These are phyloP conservation scores for Polyergus mexicanus DNA, from an alignment of 1,140 invertebrate species.

Conservation along the genomic window DNA sequence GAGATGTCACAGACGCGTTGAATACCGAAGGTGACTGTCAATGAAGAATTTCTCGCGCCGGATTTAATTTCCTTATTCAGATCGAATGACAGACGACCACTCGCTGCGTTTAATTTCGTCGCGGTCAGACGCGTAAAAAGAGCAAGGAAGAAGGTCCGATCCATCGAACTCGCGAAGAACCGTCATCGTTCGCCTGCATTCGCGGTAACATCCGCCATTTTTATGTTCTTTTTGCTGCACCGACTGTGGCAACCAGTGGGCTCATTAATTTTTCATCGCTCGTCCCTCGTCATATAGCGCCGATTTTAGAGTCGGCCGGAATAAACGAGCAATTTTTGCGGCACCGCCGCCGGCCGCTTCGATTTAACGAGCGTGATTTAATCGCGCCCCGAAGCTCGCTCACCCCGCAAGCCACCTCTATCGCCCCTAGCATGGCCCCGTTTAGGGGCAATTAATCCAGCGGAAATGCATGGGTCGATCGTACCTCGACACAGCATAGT, in stretches of 20 bases:
- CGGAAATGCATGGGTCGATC: slow-evolving; percentile 57
- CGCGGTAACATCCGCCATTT: not conserved
- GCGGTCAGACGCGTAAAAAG: slow-evolving; percentile 19
- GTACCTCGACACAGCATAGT: slow-evolving; percentile 49
- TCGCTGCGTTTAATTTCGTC: slow-evolving; percentile 53
- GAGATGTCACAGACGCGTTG: slow-evolving; percentile 18
- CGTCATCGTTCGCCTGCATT: slow-evolving; percentile 7
- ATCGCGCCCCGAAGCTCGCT: slow-evolving; percentile 50
- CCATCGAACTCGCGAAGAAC: not conserved
- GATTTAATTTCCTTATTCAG: slow-evolving; percentile 52
- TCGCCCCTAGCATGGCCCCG: not conserved
- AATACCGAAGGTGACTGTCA: not conserved
- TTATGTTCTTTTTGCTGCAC: slow-evolving; percentile 7
- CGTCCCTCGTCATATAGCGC: slow-evolving; percentile 27
- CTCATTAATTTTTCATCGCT: slow-evolving; percentile 75
- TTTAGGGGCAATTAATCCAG: slow-evolving; percentile 58
- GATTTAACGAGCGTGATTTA: slow-evolving; percentile 67
- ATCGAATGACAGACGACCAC: not conserved
- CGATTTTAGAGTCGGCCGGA: slow-evolving; percentile 35
- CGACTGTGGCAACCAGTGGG: slow-evolving; percentile 34
- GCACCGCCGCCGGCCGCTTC: slow-evolving; percentile 26
- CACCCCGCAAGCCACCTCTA: slow-evolving; percentile 29
- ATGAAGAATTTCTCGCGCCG: not conserved
- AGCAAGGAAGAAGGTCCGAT: slow-evolving; percentile 9
- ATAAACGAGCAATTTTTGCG: slow-evolving; percentile 63